phyloP scores from a whole-genome alignment of 2,113 vertebrate species.

The Neoarius graeffei region DNA sequence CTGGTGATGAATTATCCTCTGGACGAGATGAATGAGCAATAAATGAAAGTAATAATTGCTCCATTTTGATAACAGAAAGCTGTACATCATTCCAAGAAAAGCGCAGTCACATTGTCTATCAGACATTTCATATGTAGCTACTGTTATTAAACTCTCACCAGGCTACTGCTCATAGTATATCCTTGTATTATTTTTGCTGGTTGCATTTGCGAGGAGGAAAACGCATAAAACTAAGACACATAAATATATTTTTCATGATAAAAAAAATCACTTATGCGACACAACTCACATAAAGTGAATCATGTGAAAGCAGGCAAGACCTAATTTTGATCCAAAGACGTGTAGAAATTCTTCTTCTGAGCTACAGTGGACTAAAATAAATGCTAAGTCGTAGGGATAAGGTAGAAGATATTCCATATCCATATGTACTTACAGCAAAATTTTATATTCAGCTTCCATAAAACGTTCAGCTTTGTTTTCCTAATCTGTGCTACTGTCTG shows the following conservation, averaged over 20 bases:
- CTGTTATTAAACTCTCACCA: neutral
- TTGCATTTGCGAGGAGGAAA: neutral
- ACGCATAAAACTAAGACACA: neutral
- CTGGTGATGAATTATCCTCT: constrained; percentile 9
- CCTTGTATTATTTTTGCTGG: neutral
- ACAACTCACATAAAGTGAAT: neutral
- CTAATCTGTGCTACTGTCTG: constrained; percentile 51
- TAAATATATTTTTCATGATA: neutral
- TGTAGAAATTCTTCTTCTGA: neutral
- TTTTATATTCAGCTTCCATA: neutral
- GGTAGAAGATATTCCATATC: neutral
- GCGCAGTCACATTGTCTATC: neutral
- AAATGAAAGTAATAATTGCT: constrained; percentile 15
- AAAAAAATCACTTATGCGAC: neutral
- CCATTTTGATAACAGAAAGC: constrained; percentile 5
- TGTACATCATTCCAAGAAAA: constrained; percentile 8
- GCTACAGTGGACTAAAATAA: neutral
- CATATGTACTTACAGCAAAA: neutral
- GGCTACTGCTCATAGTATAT: neutral
- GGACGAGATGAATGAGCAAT: constrained; percentile 7
- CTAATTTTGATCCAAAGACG: neutral
- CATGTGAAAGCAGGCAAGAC: neutral
- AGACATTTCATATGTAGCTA: neutral
- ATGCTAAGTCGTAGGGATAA: neutral
- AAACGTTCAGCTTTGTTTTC: neutral